Evolutionary conservation across 2,113 vertebrate genomes (phyloP), one percentile per base, ranked within the genome.

Genomic region (Pomatorhinus ruficollis): DNA sequence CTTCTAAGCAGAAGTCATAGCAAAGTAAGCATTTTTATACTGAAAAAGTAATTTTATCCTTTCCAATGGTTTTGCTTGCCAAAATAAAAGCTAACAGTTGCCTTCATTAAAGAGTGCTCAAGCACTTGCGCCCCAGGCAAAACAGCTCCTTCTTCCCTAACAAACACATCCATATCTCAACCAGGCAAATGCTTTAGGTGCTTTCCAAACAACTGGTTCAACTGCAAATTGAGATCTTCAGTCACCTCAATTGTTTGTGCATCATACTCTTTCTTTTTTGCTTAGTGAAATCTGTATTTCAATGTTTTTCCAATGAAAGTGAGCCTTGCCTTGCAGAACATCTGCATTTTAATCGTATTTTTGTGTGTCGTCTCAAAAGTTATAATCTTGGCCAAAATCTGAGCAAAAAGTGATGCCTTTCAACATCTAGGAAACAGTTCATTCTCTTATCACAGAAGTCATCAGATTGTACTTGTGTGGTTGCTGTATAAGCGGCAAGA

Each of bases 401-500:
- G 35, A 25, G 11, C 27, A 9, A 54, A 83, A 83, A 37, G 9
- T 12, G 37, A 24, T 3, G 5, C 24, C 31, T 79, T 59, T 68
- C 56, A 25, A 44, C 37, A n/a, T 83, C 57, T 72, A 44, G 60
- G 54, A 47, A 87, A 31, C 5, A 15, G 23, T 66, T 84, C 2
- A 52, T 52, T 70, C 52, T 74, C 0, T 66, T 59, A 21, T 37
- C 45, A 44, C 27, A 69, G 44, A 56, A 47, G 30, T 52, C 31
- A 31, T 63, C 31, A 52, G 28, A 21, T 74, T 72, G 24, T 61
- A 22, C 4, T 72, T 49, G 10, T 47, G 19, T 53, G 24, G 15
- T 61, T n/a, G 74, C 42, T 81, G 3, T 49, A 31, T 0, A 6
- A 64, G 21, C 0, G 0, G 42, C 47, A 63, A 75, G 31, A 83